These are phyloP conservation scores for Odontothrips loti DNA, from an alignment of 2,888 invertebrate genomes.

Conservation along the genomic window DNA sequence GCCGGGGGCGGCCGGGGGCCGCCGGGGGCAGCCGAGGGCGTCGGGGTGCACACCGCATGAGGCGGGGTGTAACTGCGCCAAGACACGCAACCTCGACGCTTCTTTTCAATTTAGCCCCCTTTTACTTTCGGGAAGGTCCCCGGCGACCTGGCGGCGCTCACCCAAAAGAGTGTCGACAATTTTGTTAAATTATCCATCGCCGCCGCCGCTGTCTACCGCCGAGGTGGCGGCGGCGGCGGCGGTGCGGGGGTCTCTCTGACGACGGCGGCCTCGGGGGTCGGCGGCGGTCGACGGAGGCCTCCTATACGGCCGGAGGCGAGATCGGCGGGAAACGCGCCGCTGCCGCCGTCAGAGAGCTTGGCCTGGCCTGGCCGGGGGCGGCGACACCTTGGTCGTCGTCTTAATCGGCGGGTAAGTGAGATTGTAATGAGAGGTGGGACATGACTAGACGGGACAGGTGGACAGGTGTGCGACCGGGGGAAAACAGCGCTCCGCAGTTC, in stretches of 20 bases:
- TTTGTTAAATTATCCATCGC: conserved; percentile 10
- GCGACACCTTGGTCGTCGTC: no score
- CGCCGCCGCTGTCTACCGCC: background rate
- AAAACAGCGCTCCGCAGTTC: no score
- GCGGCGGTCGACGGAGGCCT: no score
- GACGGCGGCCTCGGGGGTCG: no score
- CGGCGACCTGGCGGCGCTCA: background rate
- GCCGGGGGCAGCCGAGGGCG: background rate
- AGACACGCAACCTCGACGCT: background rate
- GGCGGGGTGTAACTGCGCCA: background rate
- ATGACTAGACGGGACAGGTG: no score
- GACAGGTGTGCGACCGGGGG: no score
- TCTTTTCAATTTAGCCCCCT: conserved; percentile 22
- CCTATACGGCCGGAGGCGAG: no score
- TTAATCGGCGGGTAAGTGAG: no score
- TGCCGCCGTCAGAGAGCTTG: no score
- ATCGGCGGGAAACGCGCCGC: no score
- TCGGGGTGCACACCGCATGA: background rate
- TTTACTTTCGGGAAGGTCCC: background rate
- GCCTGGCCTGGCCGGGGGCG: no score
- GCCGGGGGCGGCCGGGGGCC: background rate
- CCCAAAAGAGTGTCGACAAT: conserved; percentile 11
- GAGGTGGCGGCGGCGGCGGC: background rate
- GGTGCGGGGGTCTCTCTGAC: background rate
- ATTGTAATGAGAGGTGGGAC: no score